Percentiles rank a stretch among this genome's conserved stretches.
phyloP scores from a whole-genome alignment of 2,113 vertebrate genomes.

The Bothrops jararaca region DNA sequence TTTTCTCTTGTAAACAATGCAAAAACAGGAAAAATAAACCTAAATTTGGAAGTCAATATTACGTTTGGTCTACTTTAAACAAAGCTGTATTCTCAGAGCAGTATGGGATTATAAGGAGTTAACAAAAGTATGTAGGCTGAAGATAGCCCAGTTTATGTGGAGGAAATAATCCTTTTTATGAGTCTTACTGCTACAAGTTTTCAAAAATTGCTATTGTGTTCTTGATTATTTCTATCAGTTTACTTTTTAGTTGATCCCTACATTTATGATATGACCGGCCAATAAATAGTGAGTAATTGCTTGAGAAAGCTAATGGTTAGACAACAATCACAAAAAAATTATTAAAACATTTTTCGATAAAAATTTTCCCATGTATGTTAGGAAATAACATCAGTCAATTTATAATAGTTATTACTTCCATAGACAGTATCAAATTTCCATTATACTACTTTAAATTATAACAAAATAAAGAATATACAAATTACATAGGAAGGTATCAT shows the following conservation, averaged over 20 bases:
- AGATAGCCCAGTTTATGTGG: too few species aligned
- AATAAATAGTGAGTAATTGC: neutral
- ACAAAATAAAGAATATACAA: neutral
- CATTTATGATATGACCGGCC: neutral
- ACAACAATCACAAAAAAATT: neutral
- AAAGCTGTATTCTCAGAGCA: neutral
- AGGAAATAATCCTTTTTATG: neutral
- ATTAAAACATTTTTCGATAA: neutral
- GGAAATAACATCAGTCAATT: neutral
- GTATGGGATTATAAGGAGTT: neutral
- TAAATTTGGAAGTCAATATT: neutral
- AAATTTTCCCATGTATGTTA: neutral
- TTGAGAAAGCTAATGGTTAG: neutral
- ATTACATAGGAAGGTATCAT: neutral
- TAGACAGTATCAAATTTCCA: neutral
- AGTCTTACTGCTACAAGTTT: neutral
- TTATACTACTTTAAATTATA: neutral
- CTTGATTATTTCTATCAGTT: neutral
- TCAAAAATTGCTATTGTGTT: neutral
- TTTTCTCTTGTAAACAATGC: neutral
- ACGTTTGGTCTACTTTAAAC: neutral
- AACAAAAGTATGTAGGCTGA: neutral
- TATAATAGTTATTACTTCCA: neutral
- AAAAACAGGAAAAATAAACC: neutral
- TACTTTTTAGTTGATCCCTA: neutral